Base-by-base conservation (phyloP, 37 sponge, comb jelly and placozoan species). In the Hexactinellida sp. region DNA sequence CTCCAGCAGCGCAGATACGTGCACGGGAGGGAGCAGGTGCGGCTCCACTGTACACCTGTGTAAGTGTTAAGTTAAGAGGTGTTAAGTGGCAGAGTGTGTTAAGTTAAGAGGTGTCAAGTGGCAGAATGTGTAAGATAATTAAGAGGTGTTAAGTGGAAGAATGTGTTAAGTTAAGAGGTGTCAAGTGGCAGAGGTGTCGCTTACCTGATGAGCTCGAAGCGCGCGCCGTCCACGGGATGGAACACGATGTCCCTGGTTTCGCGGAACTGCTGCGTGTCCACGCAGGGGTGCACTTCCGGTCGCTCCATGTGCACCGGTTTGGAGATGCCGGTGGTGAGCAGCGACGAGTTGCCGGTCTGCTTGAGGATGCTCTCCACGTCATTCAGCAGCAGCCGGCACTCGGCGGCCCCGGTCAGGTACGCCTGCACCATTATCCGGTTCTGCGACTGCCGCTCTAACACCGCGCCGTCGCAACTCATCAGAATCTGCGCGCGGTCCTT, bases 381-480 rank as follows among this genome's bases (percentile, higher is more conserved):
- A 39, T 94, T 94, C 32, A 94, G 55, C n/a, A 90, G 55, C 0
- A 94, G 85, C 36, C 55, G 52, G 82, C 94, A 94, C 23, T 90
- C 89, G 0, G 94, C 89, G 1, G 89, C 38, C 13, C 86, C 92
- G 0, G 89, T 85, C 83, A 86, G 76, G 87, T 92, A 94, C 13
- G 92, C 94, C 76, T 94, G 94, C 23, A 94, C 85, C 47, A 90
- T 88, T 37, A 94, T 37, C n/a, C 90, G 34, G 38, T 90, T 92
- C 19, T 89, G 85, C 5, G 92, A 91, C 41, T 84, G 83, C 37
- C 94, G 82, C 47, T 94, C 94, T 47, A 94, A 71, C 0, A 94
- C 94, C 0, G 94, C 92, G 24, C 94, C 94, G 84, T 94, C 90
- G 54, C 94, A 92, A 86, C 92, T 94, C 94, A 94, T 94, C 83